Percentiles rank a stretch among this genome's conserved stretches.
Conservation (phyloP, 2,113 vertebrate genomes). For the Kryptolebias marmoratus region DNA sequence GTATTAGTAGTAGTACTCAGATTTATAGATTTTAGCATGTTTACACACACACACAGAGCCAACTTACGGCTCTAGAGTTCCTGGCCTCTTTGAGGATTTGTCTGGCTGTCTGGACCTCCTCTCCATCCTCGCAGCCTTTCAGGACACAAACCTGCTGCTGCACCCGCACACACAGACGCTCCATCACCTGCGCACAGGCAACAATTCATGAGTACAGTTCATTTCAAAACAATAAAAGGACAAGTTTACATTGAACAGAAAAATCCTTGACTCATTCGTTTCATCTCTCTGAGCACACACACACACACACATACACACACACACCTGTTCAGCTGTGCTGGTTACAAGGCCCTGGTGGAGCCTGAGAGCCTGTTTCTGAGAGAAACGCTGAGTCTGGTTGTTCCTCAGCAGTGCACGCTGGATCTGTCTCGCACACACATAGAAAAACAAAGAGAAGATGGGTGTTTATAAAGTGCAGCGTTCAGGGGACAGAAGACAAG, state of each 20-base stretch:
- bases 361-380: conserved; percentile 89
- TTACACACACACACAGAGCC: background rate
- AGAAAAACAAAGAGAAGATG: conserved; percentile 30
- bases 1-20: too few species aligned
- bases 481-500: conserved; percentile 50
- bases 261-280: background rate
- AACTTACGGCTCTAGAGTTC: conserved; percentile 88
- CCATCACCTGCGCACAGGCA: conserved; percentile 81
- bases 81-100: conserved; percentile 90
- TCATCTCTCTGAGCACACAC: conserved; percentile 34
- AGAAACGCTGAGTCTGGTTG: conserved; percentile 89
- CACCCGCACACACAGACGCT: conserved; percentile 87
- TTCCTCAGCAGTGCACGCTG: conserved; percentile 90
- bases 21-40: background rate
- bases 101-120: conserved; percentile 86
- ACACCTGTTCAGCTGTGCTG: conserved; percentile 86
- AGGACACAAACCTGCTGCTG: conserved; percentile 89
- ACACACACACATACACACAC: conserved; percentile 61
- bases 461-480: conserved; percentile 63
- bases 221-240: background rate
- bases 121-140: conserved; percentile 82
- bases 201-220: background rate
- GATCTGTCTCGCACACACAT: conserved; percentile 84
- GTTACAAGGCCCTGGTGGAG: conserved; percentile 92
- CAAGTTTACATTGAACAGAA: background rate